These are phyloP conservation scores for Apodemia hepburni DNA, from an alignment of 2,888 invertebrate species.

Conservation along the genomic window DNA sequence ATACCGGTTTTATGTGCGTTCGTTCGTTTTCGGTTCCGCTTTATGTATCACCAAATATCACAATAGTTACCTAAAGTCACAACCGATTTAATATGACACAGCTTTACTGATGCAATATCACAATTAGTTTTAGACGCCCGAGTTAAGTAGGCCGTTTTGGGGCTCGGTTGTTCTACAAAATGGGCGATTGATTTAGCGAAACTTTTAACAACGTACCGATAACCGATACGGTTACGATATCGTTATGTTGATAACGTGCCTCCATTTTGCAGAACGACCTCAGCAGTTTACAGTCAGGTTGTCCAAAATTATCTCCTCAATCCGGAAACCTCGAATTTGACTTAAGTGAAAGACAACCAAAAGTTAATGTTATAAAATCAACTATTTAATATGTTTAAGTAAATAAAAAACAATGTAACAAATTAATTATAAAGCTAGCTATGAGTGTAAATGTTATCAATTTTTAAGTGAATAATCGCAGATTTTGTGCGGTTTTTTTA, in stretches of 20 bases:
- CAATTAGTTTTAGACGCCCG: conserved; percentile 48
- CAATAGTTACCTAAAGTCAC: conserved; percentile 78
- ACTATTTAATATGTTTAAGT: conserved; percentile 77
- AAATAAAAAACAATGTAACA: conserved; percentile 73
- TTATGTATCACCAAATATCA: conserved; percentile 71
- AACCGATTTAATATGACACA: conserved; percentile 74
- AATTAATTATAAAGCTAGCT: conserved; percentile 79
- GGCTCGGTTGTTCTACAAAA: conserved; percentile 20
- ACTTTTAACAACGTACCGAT: conserved; percentile 17
- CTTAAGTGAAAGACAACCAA: conserved; percentile 78
- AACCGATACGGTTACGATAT: not conserved
- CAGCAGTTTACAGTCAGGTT: conserved; percentile 41
- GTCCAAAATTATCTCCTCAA: conserved; percentile 61
- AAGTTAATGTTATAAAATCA: conserved; percentile 77
- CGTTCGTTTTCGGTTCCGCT: conserved; percentile 30
- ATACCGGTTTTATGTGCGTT: conserved; percentile 23
- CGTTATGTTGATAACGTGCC: conserved; percentile 14
- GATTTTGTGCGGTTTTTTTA: conserved; percentile 79
- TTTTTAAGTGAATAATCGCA: conserved; percentile 78
- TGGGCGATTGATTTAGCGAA: conserved; percentile 27
- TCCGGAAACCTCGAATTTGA: conserved; percentile 67
- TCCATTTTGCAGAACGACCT: not conserved
- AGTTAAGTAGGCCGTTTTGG: conserved; percentile 30
- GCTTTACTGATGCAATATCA: conserved; percentile 75
- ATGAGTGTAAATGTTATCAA: conserved; percentile 79